A percentile compares a stretch with the other conserved stretches of the same genome.
phyloP scores from a whole-genome alignment of 2,888 invertebrate species.

The Latheticus oryzae region DNA sequence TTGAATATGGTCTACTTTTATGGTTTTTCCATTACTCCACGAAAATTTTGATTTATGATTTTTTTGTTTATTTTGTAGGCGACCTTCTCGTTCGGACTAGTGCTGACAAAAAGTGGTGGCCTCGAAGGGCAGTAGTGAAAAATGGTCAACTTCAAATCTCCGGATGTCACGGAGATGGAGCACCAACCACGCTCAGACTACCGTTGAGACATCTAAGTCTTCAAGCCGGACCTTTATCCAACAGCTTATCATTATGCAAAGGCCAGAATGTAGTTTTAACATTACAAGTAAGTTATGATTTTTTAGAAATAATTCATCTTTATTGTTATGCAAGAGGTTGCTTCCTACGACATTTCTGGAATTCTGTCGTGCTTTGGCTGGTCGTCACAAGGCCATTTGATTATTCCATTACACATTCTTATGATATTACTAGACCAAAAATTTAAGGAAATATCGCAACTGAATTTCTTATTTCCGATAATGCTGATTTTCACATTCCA shows the following conservation, averaged over 20 bases:
- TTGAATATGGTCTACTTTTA: no score
- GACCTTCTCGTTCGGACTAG: slow-evolving; percentile 62
- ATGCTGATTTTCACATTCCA: no score
- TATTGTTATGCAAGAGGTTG: slow-evolving; percentile 48
- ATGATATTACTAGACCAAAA: slow-evolving; percentile 18
- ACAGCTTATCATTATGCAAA: slow-evolving; percentile 62
- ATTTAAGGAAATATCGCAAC: slow-evolving; percentile 23
- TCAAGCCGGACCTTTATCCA: slow-evolving; percentile 61
- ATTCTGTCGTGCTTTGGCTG: slow-evolving; percentile 45
- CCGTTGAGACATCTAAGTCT: slow-evolving; percentile 63
- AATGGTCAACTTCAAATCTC: slow-evolving; percentile 68
- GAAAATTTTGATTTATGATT: no score
- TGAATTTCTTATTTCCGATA: no score
- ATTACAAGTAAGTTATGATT: slow-evolving; percentile 58
- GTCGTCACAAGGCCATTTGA: slow-evolving; percentile 25
- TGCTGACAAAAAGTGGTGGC: slow-evolving; percentile 67
- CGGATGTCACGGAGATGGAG: slow-evolving; percentile 44
- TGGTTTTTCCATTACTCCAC: no score
- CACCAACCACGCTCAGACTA: slow-evolving; percentile 52
- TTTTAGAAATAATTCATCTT: neutral
- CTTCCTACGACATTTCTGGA: slow-evolving; percentile 51
- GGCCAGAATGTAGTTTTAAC: slow-evolving; percentile 61
- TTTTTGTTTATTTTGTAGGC: slow-evolving; percentile 56
- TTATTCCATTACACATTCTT: slow-evolving; percentile 32
- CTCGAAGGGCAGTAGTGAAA: slow-evolving; percentile 71